Conservation (phyloP, 2,888 invertebrate species). For the Leptinotarsa tumamoca region DNA sequence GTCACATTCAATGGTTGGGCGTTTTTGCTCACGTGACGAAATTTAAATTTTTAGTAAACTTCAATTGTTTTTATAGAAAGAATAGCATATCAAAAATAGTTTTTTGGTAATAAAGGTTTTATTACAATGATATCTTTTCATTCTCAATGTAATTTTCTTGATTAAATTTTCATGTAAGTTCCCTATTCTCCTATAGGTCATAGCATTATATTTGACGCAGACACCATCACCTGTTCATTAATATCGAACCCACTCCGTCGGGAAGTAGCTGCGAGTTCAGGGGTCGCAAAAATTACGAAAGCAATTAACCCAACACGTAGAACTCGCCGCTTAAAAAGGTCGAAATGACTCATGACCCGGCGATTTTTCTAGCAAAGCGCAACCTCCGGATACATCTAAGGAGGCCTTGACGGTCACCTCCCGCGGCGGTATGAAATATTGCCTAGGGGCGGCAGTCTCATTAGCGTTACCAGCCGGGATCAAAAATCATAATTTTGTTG, state of each 20-base stretch:
- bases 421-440: conserved; percentile 40
- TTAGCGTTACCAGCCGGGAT: conserved; percentile 36
- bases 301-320: conserved; percentile 8
- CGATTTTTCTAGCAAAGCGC: conserved; percentile 5
- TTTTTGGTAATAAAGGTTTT: no score
- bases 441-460: conserved; percentile 37
- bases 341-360: conserved; percentile 32
- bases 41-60: no score
- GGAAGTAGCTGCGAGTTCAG: not conserved
- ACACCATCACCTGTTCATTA: no score
- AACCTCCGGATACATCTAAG: conserved; percentile 22
- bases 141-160: no score
- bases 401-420: conserved; percentile 30
- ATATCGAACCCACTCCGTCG: not conserved
- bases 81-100: no score
- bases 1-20: no score
- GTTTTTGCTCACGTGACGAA: no score
- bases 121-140: no score
- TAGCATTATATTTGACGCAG: no score
- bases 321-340: not conserved
- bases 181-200: no score
- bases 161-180: no score
- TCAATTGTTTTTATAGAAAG: no score
- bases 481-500: conserved; percentile 38
- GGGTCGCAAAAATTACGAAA: conserved; percentile 17